Conservation (phyloP, 2,113 vertebrate species). For the Daubentonia madagascariensis region DNA sequence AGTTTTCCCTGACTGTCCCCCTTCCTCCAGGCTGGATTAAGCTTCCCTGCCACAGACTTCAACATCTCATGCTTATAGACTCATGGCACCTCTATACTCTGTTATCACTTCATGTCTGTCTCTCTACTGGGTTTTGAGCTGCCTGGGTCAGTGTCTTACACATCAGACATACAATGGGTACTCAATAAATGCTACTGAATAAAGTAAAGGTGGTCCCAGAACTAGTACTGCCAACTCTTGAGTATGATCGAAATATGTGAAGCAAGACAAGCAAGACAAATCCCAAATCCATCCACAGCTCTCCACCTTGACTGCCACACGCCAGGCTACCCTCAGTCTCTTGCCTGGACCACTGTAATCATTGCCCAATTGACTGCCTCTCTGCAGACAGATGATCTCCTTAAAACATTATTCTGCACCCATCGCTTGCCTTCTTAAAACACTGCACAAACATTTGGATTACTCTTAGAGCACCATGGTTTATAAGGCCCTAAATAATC, state of each 20-base stretch:
- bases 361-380: not conserved
- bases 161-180: fast-evolving
- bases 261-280: not conserved
- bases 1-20: not conserved
- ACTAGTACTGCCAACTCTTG: not conserved
- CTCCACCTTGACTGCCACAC: too few relatives aligned
- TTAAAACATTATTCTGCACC: not conserved
- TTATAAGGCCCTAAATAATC: not conserved
- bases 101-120: not conserved
- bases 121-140: not conserved
- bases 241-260: not conserved
- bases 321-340: not conserved
- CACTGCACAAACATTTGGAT: not conserved
- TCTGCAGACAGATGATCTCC: not conserved
- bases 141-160: not conserved
- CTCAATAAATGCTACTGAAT: not conserved
- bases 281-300: not conserved
- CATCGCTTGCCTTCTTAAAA: not conserved
- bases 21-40: not conserved
- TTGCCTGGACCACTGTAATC: not conserved
- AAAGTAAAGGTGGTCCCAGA: not conserved
- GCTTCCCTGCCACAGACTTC: not conserved
- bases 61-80: not conserved
- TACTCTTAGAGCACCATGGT: not conserved
- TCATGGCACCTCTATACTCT: not conserved